phyloP scores from a whole-genome alignment of 2,113 vertebrate species.

The Murina feae region DNA sequence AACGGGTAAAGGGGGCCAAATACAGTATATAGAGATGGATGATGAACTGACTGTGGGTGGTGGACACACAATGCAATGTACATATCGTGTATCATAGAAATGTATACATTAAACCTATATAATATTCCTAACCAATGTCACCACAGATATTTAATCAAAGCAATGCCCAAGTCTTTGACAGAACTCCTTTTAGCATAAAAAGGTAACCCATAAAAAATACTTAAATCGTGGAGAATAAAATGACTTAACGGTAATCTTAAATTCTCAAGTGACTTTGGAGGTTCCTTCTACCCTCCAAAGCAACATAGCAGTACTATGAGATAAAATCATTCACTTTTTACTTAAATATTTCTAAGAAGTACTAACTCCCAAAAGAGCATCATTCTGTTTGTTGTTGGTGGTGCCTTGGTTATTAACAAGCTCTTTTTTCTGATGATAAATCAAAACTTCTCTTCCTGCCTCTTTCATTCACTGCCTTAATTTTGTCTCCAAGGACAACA shows the following conservation, averaged over 20 bases:
- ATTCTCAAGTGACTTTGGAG: not conserved
- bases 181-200: not conserved
- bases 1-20: not conserved
- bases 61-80: not conserved
- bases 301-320: not conserved
- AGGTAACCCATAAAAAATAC: not conserved
- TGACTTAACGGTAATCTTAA: slow-evolving; percentile 20
- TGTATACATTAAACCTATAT: not conserved
- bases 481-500: not conserved
- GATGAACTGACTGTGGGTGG: not conserved
- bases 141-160: not conserved
- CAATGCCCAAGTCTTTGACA: not conserved
- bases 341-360: not conserved
- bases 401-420: not conserved
- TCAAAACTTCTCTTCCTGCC: not conserved
- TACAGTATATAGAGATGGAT: not conserved
- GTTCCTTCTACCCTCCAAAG: not conserved
- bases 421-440: not conserved
- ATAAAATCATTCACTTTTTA: not conserved
- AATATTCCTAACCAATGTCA: not conserved
- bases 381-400: not conserved
- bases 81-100: not conserved
- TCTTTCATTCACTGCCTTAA: not conserved
- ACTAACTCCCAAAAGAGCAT: not conserved
- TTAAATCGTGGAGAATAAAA: not conserved